phyloP scores from a whole-genome alignment of 2,113 vertebrate species.

The Passer domesticus region DNA sequence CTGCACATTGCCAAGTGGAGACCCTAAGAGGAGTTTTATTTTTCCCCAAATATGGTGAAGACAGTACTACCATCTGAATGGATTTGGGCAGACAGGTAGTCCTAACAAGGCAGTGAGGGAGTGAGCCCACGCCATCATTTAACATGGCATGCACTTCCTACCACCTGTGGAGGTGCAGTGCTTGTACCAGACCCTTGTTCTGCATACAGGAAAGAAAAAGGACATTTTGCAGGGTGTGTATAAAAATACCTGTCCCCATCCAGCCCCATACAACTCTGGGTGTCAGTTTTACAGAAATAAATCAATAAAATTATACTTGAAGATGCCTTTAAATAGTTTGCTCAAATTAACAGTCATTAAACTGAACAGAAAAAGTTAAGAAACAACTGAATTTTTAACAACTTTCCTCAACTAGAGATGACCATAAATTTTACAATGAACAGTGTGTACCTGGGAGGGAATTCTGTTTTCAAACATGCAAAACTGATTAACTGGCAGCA shows the following conservation, averaged over 20 bases:
- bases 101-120: neutral
- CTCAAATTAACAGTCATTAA: conserved; percentile 5
- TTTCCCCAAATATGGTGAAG: neutral
- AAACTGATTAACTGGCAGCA: neutral
- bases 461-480: neutral
- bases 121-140: neutral
- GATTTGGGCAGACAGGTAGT: neutral
- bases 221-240: neutral
- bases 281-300: neutral
- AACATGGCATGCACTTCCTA: neutral
- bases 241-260: neutral
- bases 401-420: neutral
- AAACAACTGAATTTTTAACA: neutral
- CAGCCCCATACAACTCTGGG: neutral
- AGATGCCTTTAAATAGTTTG: neutral
- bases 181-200: neutral
- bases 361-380: neutral
- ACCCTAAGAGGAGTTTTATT: neutral
- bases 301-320: neutral
- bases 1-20: neutral
- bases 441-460: neutral
- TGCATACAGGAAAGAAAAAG: neutral
- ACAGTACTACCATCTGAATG: rapidly evolving
- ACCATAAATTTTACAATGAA: neutral
- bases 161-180: neutral